Percentiles rank a stretch among this genome's conserved stretches.
These are phyloP conservation scores for Cheilosia soror DNA, from an alignment of 2,888 invertebrate species.

Conservation along the genomic window DNA sequence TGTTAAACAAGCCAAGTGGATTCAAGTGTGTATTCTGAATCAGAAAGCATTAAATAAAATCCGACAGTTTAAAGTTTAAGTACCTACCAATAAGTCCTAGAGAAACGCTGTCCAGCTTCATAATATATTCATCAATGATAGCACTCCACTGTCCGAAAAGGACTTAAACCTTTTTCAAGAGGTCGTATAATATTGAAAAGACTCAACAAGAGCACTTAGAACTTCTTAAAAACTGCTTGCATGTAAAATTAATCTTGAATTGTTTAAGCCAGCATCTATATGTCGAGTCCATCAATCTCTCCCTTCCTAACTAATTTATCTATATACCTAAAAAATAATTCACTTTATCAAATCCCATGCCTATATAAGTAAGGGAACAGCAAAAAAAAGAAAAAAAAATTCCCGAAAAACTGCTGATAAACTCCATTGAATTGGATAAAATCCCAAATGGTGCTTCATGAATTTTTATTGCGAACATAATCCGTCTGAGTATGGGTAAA, in stretches of 20 bases:
- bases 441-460: slow-evolving; percentile 68
- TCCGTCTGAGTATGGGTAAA: slow-evolving; percentile 35
- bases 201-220: not conserved
- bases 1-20: too few relatives aligned
- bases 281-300: slow-evolving; percentile 31
- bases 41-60: too few relatives aligned
- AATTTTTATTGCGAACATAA: slow-evolving; percentile 61
- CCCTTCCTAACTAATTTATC: slow-evolving; percentile 34
- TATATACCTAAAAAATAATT: slow-evolving; percentile 39
- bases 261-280: not conserved
- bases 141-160: not conserved
- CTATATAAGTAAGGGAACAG: not conserved
- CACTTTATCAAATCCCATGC: slow-evolving; percentile 33
- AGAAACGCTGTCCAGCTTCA: too few relatives aligned
- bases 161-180: not conserved
- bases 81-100: too few relatives aligned
- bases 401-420: slow-evolving; percentile 32
- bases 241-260: slow-evolving; percentile 16
- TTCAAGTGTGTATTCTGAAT: too few relatives aligned
- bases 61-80: too few relatives aligned
- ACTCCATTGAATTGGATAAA: slow-evolving; percentile 63
- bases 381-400: not conserved
- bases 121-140: too few relatives aligned
- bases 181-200: not conserved
- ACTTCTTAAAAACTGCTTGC: not conserved